Evolutionary conservation across 2,797 vertebrate species (phyloP), one percentile per base, ranked within the genome.

Genomic region (Ptychobarbus kaznakovi): DNA sequence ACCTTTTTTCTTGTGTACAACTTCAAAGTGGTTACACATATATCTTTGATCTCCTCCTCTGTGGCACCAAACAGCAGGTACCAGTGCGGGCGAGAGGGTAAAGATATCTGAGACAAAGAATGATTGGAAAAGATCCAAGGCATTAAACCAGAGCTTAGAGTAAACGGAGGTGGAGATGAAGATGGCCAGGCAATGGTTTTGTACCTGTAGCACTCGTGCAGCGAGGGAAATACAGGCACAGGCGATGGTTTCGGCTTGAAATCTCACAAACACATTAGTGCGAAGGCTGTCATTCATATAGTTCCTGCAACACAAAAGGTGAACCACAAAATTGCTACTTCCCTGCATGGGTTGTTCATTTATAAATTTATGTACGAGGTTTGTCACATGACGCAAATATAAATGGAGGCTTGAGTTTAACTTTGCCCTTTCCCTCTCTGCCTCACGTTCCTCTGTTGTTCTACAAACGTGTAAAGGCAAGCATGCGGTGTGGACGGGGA

Each of bases 161-260:
- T 12, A 4, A n/a, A 58, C 13, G 20, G 20, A 79, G 44, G 2
- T 12, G 5, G 56, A 72, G 80, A 6, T 8, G 4, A 38, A 38
- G 20, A 8, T 38, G 16, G 44, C 40, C 69, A 56, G n/a, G 68
- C 4, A 44, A 13, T 1, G 10, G 18, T 42, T 4, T 5, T 42
- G 3, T 0, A 87, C 98, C 96, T 99, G 98, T 85, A 99, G 96
- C 82, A 97, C 98, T 91, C 97, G 94, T 79, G 98, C 97, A 87
- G 98, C 98, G 0, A 99, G 97, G 92, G 96, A 99, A 92, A 99
- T 99, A 91, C 98, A 99, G 92, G 98, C 98, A 92, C 98, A 99
- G 0, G 98, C 98, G 72, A 99, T 98, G 0, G 98, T 99, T 94
- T 99, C 98, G 1, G 97, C 97, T 93, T 99, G 97, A 92, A 99